Evolutionary conservation across 2,888 invertebrate species (phyloP), one percentile per base, ranked within the genome.

Genomic region (Aporophyla nigra): DNA sequence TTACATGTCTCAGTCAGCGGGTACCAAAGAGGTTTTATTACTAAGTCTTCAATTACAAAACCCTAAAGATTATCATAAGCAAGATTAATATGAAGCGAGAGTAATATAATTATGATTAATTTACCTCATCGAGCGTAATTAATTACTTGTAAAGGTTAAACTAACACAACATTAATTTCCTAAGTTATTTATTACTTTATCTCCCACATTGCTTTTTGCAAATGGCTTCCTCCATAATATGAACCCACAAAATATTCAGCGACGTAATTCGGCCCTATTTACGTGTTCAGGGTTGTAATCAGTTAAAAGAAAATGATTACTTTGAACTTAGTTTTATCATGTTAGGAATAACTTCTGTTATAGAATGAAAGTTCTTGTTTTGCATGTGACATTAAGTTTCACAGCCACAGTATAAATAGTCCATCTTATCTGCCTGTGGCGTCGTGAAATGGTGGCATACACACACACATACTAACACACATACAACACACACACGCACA

Each of bases 161-260:
- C 24, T 56, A n/a, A 43, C 21, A 51, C 19, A 54, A 49, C 21
- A 46, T 40, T 46, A 33, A 6, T 27, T 53, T n/a, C 10, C 46
- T 6, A 63, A 58, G 9, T 59, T 63, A 68, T 82, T 82, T 62
- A 56, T 76, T 51, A 61, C 27, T 46, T 33, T 24, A 27, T n/a
- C 27, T 43, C 68, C 46, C 16, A 79, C 53, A 33, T 43, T 67
- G 33, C n/a, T 49, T 65, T 33, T 76, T 51, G 21, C 40, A 69
- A 77, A 77, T 66, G 59, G 51, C 82, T 74, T 14, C 40, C 19
- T 63, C 16, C 16, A 40, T 77, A 43, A 40, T 76, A 43, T 62
- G 58, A 59, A 49, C 40, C 51, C 58, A 58, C 33, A 43, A 63
- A 65, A 43, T 56, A 54, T 49, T 49, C 14, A 14, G n/a, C n/a